Evolutionary conservation across 1,140 invertebrate genomes (phyloP), one percentile per base, ranked within the genome.

Genomic region (Holcopasites calliopsidis): DNA sequence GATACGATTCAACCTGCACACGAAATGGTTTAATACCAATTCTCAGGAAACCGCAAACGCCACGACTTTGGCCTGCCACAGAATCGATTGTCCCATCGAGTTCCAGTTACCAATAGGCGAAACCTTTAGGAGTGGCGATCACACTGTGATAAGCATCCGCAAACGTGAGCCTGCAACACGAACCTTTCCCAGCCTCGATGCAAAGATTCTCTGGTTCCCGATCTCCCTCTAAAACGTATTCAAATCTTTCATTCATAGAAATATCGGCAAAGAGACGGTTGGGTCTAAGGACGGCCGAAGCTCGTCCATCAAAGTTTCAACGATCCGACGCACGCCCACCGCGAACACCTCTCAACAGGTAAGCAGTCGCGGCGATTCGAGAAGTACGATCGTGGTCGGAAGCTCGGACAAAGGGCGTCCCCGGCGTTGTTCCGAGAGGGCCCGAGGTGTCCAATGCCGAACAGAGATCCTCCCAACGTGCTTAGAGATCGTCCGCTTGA

Each of bases 111-210:
- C 42, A 44, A 52, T 52, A 64, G 66, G 49, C 64, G 42, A 55
- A 57, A 75, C 55, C 61, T 77, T 40, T 81, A 82, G 66, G 60
- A 75, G 68, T 71, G 79, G 79, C 68, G 79, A 82, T 82, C 44
- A 61, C 42, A 49, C 55, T 35, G 6, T 44, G 80, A 82, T 82
- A 82, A 77, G 60, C 47, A 49, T 69, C 47, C 16, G 35, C 57
- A 54, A n/a, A 58, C 74, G 73, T 77, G 79, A 52, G 61, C 72
- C 31, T 73, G 38, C 65, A 55, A 77, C 76, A 77, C 74, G 55
- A 57, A 42, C 47, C 61, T 74, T 72, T 58, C 74, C 44, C 44
- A n/a, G n/a, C 44, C 16, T 47, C 44, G 16, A 1, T n/a, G 16
- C 0, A 44, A 18, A 54, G 28, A 31, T 42, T 21, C 66, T 71